Percentiles rank a stretch among this genome's conserved stretches.
These are phyloP conservation scores for Sesia apiformis DNA, from an alignment of 2,888 invertebrate genomes.

Conservation along the genomic window DNA sequence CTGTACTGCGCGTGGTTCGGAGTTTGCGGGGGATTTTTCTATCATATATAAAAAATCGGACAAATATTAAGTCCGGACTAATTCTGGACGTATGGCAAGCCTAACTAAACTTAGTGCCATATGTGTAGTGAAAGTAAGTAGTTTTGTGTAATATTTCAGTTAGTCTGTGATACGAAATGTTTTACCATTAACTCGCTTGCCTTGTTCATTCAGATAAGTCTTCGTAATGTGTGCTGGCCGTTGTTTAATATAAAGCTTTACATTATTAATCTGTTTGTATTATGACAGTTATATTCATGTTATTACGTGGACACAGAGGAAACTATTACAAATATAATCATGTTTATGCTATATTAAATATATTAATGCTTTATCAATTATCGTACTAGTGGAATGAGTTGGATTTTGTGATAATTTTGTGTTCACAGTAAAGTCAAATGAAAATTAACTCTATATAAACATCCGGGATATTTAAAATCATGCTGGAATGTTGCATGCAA, in stretches of 20 bases:
- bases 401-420: not conserved
- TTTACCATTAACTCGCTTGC: conserved; percentile 50
- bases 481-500: too few species aligned
- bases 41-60: too few species aligned
- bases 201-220: conserved; percentile 21
- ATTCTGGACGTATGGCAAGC: too few species aligned
- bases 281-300: not conserved
- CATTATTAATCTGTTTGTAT: not conserved
- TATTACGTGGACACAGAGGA: not conserved
- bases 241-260: not conserved
- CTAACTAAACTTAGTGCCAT: conserved; percentile 61
- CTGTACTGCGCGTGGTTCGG: too few species aligned
- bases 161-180: conserved; percentile 68
- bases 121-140: conserved; percentile 56
- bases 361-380: not conserved
- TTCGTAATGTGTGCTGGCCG: not conserved
- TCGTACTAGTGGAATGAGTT: not conserved
- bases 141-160: conserved; percentile 47
- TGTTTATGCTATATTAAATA: not conserved
- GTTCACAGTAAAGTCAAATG: too few species aligned
- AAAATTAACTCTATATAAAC: too few species aligned
- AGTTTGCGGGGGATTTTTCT: too few species aligned
- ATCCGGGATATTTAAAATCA: too few species aligned
- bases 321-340: not conserved
- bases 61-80: too few species aligned